Conservation (phyloP, 2,113 vertebrate species). For the Tyto alba region DNA sequence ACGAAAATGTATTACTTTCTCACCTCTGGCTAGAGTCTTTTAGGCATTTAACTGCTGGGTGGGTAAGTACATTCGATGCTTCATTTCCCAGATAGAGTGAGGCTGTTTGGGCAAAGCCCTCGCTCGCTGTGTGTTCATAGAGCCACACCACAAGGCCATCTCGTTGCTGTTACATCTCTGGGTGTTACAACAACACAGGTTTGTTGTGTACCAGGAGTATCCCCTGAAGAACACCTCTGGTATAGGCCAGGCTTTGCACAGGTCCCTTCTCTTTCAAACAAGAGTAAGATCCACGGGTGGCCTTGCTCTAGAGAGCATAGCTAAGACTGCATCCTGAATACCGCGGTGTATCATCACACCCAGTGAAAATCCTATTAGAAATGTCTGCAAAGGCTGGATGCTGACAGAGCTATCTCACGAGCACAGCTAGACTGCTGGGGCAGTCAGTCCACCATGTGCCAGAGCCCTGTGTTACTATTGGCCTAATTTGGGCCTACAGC, state of each 20-base stretch:
- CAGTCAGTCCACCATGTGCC: neutral
- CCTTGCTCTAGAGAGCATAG: neutral
- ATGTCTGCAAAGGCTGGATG: neutral
- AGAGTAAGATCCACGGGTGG: neutral
- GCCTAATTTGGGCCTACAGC: neutral
- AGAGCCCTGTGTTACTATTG: neutral
- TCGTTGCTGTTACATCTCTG: neutral
- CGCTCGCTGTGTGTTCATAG: fast-evolving
- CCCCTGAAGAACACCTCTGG: neutral
- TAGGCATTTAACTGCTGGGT: neutral
- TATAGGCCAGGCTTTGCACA: neutral
- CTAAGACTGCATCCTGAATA: neutral
- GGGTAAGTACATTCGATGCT: neutral
- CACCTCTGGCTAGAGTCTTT: neutral
- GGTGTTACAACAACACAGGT: neutral
- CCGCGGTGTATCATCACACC: neutral
- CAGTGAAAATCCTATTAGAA: neutral
- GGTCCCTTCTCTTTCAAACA: neutral
- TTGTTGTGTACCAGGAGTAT: neutral
- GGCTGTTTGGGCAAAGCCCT: neutral
- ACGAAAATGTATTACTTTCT: neutral
- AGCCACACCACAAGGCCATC: neutral
- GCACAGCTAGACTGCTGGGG: neutral
- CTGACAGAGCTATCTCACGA: neutral
- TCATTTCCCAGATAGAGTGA: neutral